Evolutionary conservation across 2,888 invertebrate genomes (phyloP).

Genomic region (Deilephila elpenor): DNA sequence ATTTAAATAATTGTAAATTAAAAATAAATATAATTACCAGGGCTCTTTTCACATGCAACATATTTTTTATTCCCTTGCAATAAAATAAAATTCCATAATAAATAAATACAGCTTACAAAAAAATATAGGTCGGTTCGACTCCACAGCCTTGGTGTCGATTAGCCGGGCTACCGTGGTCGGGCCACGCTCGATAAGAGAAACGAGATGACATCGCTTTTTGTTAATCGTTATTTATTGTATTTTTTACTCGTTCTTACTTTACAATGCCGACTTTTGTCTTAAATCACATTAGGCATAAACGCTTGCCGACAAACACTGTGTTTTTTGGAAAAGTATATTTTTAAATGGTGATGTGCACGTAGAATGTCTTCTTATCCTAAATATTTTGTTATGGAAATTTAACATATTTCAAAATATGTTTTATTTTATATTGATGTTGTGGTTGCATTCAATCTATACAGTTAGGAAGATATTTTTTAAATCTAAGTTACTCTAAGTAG

Average conservation of each 20-base stretch:
- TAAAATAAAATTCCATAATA: too few species aligned
- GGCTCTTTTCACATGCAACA: too few species aligned
- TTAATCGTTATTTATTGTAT: slow-evolving; percentile 81
- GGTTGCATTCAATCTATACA: too few species aligned
- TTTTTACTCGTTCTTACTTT: slow-evolving; percentile 67
- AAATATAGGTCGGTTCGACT: slow-evolving; percentile 45
- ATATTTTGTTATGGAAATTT: background rate
- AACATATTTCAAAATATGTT: background rate
- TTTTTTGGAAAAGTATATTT: slow-evolving; percentile 7
- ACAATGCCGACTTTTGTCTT: slow-evolving; percentile 71
- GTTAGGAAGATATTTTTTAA: too few species aligned
- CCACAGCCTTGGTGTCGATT: slow-evolving; percentile 57
- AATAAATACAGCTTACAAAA: background rate
- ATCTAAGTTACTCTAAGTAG: too few species aligned
- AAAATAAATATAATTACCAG: too few species aligned
- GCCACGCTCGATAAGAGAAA: slow-evolving; percentile 70
- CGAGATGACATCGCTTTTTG: slow-evolving; percentile 82
- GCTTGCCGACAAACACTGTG: slow-evolving; percentile 17
- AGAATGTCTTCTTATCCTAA: background rate
- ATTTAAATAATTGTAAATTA: too few species aligned
- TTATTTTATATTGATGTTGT: too few species aligned
- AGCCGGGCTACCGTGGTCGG: slow-evolving; percentile 65
- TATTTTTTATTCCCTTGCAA: too few species aligned
- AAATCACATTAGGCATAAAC: slow-evolving; percentile 65
- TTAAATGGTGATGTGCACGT: slow-evolving; percentile 8